A percentile compares a stretch with the other conserved stretches of the same genome.
phyloP scores from a whole-genome alignment of 2,113 vertebrate species.

The Tachycineta bicolor region DNA sequence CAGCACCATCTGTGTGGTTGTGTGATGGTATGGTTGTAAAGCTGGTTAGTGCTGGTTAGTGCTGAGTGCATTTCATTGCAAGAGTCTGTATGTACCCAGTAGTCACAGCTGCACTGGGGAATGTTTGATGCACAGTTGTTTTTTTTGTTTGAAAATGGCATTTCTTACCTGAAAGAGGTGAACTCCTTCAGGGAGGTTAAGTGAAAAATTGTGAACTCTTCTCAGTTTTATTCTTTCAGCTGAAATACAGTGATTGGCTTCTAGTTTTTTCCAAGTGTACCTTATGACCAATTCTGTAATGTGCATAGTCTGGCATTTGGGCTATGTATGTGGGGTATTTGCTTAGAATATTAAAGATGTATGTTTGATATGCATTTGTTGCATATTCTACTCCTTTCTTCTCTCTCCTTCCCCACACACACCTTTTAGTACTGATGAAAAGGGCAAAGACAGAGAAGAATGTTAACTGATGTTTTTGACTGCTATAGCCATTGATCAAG shows the following conservation, averaged over 20 bases:
- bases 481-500: neutral
- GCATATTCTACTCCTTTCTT: neutral
- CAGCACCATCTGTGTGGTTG: neutral
- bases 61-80: neutral
- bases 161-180: neutral
- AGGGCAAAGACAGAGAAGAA: neutral
- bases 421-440: neutral
- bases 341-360: neutral
- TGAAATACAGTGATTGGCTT: neutral
- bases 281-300: neutral
- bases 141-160: neutral
- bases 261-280: neutral
- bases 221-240: neutral
- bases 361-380: neutral
- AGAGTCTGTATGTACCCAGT: neutral
- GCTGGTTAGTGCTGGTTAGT: neutral
- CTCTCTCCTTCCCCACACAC: neutral
- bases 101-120: neutral
- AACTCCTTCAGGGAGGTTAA: neutral
- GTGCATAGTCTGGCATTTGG: neutral
- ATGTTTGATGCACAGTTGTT: rapidly evolving
- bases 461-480: neutral
- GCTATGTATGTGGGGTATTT: neutral
- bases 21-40: neutral
- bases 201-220: neutral